Base-by-base conservation (phyloP, 2,888 invertebrate species). In the Anagyrus pseudococci region DNA sequence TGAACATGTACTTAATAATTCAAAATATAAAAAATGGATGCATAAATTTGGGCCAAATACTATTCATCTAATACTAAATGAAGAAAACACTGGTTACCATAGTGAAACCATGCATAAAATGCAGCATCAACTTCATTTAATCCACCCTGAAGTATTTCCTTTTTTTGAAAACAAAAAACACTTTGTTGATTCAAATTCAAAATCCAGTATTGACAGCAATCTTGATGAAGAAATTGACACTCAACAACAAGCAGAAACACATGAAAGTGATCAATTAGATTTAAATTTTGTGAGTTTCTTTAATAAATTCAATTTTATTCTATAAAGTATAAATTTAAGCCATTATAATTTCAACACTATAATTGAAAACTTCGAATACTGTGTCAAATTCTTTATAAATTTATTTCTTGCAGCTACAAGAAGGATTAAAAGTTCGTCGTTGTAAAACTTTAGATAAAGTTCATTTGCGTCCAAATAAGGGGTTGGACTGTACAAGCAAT, bases 81-180 rank as follows among this genome's bases (percentile, higher is more conserved):
- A 88, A 15, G 80, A 82, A 22, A 90, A 90, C 77, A 81, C 82
- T 0, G 90, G 90, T 75, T 86, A 89, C 62, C 92, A 92, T 15
- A 92, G 91, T 62, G 85, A 88, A 64, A 89, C 93, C 0, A 88
- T 92, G 4, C 92, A 94, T 79, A 84, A 89, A 44, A 88, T 93
- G 10, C 96, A 96, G 76, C 86, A 91, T 75, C 90, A 91, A 80
- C 82, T 97, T 40, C 90, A 95, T 80, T 82, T 93, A 23, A 76
- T 97, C 1, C 88, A 92, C 72, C 82, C 87, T 0, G 82, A 85
- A 10, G 87, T 96, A 69, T 97, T 96, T 82, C 96, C 96, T 0
- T 75, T 92, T 25, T 82, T 96, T n/a, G n/a, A n/a, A n/a, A n/a
- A n/a, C n/a, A n/a, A n/a, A n/a, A n/a, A n/a, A n/a, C n/a, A n/a